Evolutionary conservation across 2,113 vertebrate species (phyloP), one percentile per base, ranked within the genome.

Genomic region (Pimephales promelas): DNA sequence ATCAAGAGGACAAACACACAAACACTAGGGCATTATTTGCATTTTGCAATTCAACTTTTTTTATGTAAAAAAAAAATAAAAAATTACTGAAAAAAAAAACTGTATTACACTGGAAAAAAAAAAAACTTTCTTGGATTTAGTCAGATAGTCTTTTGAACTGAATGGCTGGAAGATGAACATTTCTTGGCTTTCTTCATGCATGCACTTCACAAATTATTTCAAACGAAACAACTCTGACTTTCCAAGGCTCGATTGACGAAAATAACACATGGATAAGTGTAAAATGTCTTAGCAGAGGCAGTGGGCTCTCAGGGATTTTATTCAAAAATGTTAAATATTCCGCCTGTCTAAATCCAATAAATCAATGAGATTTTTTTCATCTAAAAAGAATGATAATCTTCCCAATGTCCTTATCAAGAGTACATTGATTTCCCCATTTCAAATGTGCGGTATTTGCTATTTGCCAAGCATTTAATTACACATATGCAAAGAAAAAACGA

Each of bases 261-360:
- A 31, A 34, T 11, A 54, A 47, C 72, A 75, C 72, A 75, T 54
- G 43, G 43, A 54, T 75, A 54, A 52, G 72, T 49, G 47, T 34
- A 75, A 75, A 56, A 56, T 75, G 28, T 75, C 47, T 75, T 49
- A 73, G 45, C 71, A 75, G 8, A 75, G 28, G 14, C 47, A 34
- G 16, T 49, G 24, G 10, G 18, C 7, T 56, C 20, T 1, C 20
- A 6, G 66, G 66, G 10, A 70, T 5, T 70, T 68, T 36, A 68
- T 75, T 36, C 18, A 54, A 76, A 56, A 76, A 56, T 56, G 18
- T 34, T 1, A 75, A 56, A 75, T 34, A 56, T 34, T 31, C 2
- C 1, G 16, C 10, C 47, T 31, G 71, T 40, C 64, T n/a, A n/a
- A 11, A 36, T 56, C 49, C 4, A 7, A 56, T 76, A 76, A 76